Evolutionary conservation across 2,797 vertebrate genomes (phyloP).

Genomic region (Halcyon chelicuti): DNA sequence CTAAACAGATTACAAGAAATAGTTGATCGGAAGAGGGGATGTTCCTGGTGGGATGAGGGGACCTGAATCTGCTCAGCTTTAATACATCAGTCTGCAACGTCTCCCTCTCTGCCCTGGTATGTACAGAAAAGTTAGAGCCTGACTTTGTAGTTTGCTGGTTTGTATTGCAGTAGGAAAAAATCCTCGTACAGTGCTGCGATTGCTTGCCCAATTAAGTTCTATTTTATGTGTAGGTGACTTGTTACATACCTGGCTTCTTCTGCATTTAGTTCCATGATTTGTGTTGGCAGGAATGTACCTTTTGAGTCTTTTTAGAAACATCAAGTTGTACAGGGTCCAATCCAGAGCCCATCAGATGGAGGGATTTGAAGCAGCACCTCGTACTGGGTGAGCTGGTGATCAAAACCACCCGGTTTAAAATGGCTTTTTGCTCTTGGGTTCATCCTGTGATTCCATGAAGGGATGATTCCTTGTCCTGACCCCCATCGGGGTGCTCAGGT

Average conservation of each 20-base stretch:
- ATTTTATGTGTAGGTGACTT: background rate
- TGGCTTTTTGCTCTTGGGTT: background rate
- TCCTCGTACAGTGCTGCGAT: accelerated
- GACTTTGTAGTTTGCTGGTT: background rate
- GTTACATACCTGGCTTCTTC: background rate
- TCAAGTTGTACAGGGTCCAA: background rate
- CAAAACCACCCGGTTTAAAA: accelerated
- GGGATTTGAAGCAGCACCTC: background rate
- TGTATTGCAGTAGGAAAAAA: background rate
- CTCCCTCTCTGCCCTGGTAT: background rate
- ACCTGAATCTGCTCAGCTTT: background rate
- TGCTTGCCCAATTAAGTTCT: background rate
- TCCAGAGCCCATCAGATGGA: accelerated
- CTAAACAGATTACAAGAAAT: background rate
- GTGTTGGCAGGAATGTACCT: background rate
- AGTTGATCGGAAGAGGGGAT: background rate
- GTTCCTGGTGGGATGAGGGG: background rate
- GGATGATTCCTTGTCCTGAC: background rate
- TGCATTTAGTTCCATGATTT: background rate
- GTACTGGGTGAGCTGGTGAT: background rate
- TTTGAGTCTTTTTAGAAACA: background rate
- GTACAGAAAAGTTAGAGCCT: background rate
- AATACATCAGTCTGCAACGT: accelerated
- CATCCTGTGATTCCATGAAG: accelerated
- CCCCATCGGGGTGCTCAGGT: accelerated